Base-by-base conservation (phyloP, 2,113 vertebrate genomes). In the Campylomormyrus numenius region DNA sequence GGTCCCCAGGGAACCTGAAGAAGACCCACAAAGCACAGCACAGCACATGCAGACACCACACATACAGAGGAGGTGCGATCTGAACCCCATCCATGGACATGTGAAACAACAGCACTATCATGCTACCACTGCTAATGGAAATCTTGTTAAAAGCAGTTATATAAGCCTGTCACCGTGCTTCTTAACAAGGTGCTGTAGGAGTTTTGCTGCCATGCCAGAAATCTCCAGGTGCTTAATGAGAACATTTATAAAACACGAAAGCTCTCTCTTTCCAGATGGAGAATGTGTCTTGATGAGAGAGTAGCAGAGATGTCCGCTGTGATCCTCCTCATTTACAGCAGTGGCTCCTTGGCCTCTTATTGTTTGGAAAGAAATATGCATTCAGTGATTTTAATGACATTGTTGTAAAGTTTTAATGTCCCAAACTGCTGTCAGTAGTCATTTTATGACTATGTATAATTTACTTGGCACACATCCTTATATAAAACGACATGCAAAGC, bases 191-290 rank as follows among this genome's bases (percentile, higher is more conserved):
- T 89, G 11, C 88, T 50, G 62, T 46, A 49, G 88, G 58, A 89
- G 42, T 11, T 74, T 89, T 39, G 88, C 70, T 53, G 46, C 35
- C 88, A 53, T 35, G 88, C 46, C 48, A 52, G 88, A 80, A 89
- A 77, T 70, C 62, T 39, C 45, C 88, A 89, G 88, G 88, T 80
- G 49, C 46, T 89, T 89, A 89, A 89, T 80, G 88, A 89, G 66
- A 50, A 50, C 21, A 53, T 89, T 80, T 89, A 89, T 89, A 49
- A 31, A 89, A 52, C 70, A 74, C 15, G 46, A 74, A 49, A 50
- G 45, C 45, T 53, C 27, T 42, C 45, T 52, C 48, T 80, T 49
- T 80, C 66, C 88, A 89, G 88, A 80, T 80, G 88, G 88, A 89
- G 66, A 89, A 27, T n/a, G 66, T 19, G 70, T 89, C 62, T n/a